Base-by-base conservation (phyloP, 1,140 invertebrate species). In the Drosophila fuyamai region DNA sequence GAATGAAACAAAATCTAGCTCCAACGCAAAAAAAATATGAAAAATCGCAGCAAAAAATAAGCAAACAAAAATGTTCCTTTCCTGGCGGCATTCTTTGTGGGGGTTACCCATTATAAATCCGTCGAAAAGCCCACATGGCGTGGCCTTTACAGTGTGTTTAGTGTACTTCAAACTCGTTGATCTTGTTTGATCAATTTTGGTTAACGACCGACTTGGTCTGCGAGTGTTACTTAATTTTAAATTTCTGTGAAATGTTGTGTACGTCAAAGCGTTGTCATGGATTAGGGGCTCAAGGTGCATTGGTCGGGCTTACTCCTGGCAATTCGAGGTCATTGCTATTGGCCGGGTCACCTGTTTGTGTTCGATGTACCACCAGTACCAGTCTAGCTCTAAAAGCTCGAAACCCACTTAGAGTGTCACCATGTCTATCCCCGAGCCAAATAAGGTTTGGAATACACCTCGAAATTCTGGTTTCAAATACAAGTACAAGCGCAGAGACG, bases 401-500 rank as follows among this genome's bases (percentile, higher is more conserved):
- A 41, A 18, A n/a, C 36, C 53, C 16, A 23, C 16, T 43, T 10
- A 43, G 51, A 62, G 61, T 65, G 56, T 61, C 29, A 16, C 40
- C 60, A 23, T 58, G 53, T 62, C 55, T 59, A 27, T 58, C 53
- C 53, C 54, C 10, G 51, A 41, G 59, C 48, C 55, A 32, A 23
- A 40, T n/a, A 27, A 68, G 65, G 61, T 65, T 51, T 51, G 7
- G 9, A 12, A 36, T 36, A 48, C 38, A 66, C 29, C 60, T 53
- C 36, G 41, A 53, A 51, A 68, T 67, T 67, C 46, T 66, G 65
- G 65, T 65, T 66, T 48, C 43, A n/a, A 18, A 43, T 16, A 46
- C 41, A 35, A 51, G 29, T 44, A 44, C 6, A 32, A 8, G 29
- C 29, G 29, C 29, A 32, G 29, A 32, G 29, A 32, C 29, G 29